Evolutionary conservation across 2,797 vertebrate genomes (phyloP).

Genomic region (Falco columbarius): DNA sequence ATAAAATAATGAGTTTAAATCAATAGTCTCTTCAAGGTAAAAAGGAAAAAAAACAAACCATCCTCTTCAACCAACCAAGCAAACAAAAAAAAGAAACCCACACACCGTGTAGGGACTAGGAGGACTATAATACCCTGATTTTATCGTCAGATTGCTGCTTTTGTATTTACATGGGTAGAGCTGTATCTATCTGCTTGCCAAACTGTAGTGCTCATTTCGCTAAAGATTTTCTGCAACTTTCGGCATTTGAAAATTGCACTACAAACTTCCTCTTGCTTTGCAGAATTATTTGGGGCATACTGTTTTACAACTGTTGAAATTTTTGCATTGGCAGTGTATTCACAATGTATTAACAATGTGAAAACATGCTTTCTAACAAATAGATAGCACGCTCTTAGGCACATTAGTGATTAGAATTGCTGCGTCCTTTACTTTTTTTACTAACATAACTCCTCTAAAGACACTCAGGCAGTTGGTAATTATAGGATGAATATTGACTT

Average conservation of each 20-base stretch:
- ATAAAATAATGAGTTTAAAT: neutral
- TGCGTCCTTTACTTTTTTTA: neutral
- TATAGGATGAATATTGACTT: neutral
- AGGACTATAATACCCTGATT: neutral
- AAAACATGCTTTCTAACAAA: neutral
- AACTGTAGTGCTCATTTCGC: neutral
- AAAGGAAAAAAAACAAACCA: neutral
- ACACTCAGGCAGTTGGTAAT: neutral
- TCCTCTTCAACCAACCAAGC: neutral
- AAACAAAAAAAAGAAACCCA: neutral
- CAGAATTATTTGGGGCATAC: neutral
- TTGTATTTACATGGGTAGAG: neutral
- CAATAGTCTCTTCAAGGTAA: neutral
- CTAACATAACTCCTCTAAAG: rapidly evolving
- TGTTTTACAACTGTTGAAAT: neutral
- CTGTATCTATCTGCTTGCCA: neutral
- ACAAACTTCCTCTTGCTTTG: neutral
- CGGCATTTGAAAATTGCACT: neutral
- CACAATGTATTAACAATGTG: neutral
- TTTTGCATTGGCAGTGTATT: neutral
- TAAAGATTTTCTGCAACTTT: neutral
- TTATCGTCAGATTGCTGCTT: neutral
- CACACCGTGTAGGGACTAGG: neutral
- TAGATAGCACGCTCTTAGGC: neutral
- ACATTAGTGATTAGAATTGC: neutral